These are phyloP conservation scores for Helicoverpa assulta DNA, from an alignment of 2,888 invertebrate species.

Conservation along the genomic window DNA sequence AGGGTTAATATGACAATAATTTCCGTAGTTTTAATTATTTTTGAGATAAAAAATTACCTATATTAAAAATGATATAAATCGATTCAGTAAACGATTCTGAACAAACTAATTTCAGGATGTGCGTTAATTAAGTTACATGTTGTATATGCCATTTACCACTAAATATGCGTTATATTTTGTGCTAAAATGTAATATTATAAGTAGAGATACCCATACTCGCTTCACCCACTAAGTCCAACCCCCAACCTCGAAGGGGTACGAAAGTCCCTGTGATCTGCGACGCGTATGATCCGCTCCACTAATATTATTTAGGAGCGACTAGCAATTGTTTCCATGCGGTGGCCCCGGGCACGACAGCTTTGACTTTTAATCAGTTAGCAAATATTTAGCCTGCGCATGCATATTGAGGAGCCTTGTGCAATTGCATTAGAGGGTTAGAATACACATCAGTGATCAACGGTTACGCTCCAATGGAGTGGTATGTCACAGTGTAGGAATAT, in stretches of 20 bases:
- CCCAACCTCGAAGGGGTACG: conserved; percentile 57
- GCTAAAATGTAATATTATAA: too few relatives aligned
- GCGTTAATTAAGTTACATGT: too few relatives aligned
- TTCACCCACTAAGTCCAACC: conserved; percentile 35
- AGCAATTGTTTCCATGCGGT: conserved; percentile 80
- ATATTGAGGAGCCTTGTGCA: conserved; percentile 87
- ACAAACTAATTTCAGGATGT: too few relatives aligned
- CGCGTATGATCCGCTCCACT: conserved; percentile 82
- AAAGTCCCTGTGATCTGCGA: conserved; percentile 82
- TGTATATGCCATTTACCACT: too few relatives aligned
- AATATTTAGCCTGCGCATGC: conserved; percentile 83
- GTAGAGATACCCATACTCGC: conserved; percentile 4
- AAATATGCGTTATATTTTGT: too few relatives aligned
- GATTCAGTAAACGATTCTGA: too few relatives aligned
- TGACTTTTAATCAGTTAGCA: conserved; percentile 89
- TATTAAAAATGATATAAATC: too few relatives aligned
- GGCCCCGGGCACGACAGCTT: conserved; percentile 82
- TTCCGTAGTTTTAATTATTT: too few relatives aligned
- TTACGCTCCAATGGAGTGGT: conserved; percentile 71
- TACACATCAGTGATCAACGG: conserved; percentile 77
- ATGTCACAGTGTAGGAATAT: conserved; percentile 77
- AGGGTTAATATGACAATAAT: too few relatives aligned
- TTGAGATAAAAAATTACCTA: too few relatives aligned
- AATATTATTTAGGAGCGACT: conserved; percentile 86
- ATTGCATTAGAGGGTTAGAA: conserved; percentile 83